These are phyloP conservation scores for Calidris pygmaea DNA, from an alignment of 2,113 vertebrate genomes.

Conservation along the genomic window DNA sequence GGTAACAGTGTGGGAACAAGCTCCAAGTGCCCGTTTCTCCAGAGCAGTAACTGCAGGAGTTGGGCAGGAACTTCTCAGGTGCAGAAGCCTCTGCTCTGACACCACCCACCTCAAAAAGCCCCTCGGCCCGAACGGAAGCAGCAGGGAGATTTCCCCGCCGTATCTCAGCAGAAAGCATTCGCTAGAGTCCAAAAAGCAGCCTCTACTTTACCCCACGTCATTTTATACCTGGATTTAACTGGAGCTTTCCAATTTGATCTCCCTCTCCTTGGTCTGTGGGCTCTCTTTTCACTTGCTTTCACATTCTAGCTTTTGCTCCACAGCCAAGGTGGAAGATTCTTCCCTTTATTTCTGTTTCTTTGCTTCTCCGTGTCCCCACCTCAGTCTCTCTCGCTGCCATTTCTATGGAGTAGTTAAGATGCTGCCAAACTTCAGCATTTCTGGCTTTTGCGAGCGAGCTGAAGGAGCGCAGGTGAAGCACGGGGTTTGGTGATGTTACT, in stretches of 20 bases:
- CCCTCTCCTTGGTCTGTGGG: background rate
- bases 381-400: background rate
- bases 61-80: background rate
- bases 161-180: background rate
- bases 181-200: background rate
- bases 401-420: background rate
- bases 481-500: background rate
- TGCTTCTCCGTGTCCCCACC: background rate
- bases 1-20: background rate
- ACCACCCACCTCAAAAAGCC: background rate
- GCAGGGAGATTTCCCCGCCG: background rate
- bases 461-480: background rate
- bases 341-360: background rate
- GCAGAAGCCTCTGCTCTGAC: background rate
- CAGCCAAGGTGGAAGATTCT: background rate
- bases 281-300: background rate
- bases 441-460: background rate
- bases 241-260: background rate
- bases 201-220: rapidly evolving
- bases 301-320: background rate
- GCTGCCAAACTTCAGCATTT: background rate
- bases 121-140: background rate
- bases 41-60: background rate
- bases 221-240: background rate
- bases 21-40: background rate